Conservation (phyloP, 2,888 invertebrate genomes). For the Steromphala cineraria region DNA sequence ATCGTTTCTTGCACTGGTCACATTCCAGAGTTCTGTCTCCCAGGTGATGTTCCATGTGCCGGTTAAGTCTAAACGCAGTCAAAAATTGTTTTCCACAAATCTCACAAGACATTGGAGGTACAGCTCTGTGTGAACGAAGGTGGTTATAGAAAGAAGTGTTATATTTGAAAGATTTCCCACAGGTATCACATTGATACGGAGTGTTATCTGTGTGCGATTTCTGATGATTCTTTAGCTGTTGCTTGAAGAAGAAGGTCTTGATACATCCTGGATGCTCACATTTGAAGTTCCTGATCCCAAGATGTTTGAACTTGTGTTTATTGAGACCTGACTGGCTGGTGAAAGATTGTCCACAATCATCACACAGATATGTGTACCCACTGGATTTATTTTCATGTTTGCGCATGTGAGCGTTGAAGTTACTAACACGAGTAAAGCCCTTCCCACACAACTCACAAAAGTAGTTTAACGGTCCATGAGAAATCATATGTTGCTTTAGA, state of each 20-base stretch:
- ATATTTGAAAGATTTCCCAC: not conserved
- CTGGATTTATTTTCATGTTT: not conserved
- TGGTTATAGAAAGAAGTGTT: not conserved
- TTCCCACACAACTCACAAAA: not conserved
- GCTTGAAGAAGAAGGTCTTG: not conserved
- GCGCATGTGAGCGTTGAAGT: not conserved
- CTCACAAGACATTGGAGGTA: not conserved
- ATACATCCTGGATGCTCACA: constrained; percentile 1
- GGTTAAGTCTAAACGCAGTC: not conserved
- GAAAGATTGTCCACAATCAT: not conserved
- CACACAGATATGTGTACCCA: not conserved
- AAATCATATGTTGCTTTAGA: not conserved
- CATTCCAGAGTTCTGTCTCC: not conserved
- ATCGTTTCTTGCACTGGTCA: not conserved
- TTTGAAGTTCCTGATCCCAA: not conserved
- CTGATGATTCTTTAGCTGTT: not conserved
- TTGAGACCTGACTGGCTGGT: not conserved
- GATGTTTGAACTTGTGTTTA: not conserved
- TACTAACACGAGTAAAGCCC: not conserved
- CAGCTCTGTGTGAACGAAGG: not conserved
- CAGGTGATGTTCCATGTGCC: not conserved
- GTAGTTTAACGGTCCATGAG: not conserved
- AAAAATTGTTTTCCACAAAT: not conserved
- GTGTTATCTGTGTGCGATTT: not conserved
- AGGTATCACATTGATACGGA: not conserved